Conservation (phyloP, 2,113 vertebrate genomes). For the Panthera leo region DNA sequence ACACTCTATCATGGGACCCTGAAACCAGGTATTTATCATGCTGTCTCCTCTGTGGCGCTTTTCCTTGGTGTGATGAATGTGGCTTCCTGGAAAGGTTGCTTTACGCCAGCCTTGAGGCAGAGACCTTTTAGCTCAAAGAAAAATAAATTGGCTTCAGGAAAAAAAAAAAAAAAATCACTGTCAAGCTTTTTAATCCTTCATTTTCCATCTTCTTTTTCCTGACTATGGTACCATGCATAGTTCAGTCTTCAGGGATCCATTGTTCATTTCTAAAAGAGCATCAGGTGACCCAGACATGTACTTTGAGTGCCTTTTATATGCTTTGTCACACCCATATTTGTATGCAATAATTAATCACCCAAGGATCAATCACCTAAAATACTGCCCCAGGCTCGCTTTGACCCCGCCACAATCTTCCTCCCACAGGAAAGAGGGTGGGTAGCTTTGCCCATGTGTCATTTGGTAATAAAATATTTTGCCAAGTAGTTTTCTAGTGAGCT, state of each 20-base stretch:
- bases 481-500: conserved; percentile 69
- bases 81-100: conserved; percentile 49
- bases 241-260: conserved; percentile 50
- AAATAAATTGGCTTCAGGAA: conserved; percentile 65
- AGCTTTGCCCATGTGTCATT: conserved; percentile 52
- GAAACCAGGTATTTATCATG: conserved; percentile 70
- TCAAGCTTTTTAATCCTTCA: conserved; percentile 70
- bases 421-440: conserved; percentile 50
- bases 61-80: conserved; percentile 74
- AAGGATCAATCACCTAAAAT: background rate
- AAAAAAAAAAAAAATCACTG: conserved; percentile 38
- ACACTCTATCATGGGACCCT: conserved; percentile 40
- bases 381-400: background rate
- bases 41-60: conserved; percentile 60
- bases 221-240: background rate
- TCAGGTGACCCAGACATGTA: conserved; percentile 3
- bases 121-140: conserved; percentile 70
- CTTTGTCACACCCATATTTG: conserved; percentile 49
- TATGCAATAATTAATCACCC: conserved; percentile 51
- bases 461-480: conserved; percentile 71
- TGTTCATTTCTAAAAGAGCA: conserved; percentile 52
- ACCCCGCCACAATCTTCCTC: background rate
- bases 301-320: conserved; percentile 28
- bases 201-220: conserved; percentile 48
- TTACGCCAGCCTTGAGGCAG: conserved; percentile 58